Evolutionary conservation across 2,797 vertebrate genomes (phyloP), one percentile per base, ranked within the genome.

Genomic region (Sebastes vulpes): DNA sequence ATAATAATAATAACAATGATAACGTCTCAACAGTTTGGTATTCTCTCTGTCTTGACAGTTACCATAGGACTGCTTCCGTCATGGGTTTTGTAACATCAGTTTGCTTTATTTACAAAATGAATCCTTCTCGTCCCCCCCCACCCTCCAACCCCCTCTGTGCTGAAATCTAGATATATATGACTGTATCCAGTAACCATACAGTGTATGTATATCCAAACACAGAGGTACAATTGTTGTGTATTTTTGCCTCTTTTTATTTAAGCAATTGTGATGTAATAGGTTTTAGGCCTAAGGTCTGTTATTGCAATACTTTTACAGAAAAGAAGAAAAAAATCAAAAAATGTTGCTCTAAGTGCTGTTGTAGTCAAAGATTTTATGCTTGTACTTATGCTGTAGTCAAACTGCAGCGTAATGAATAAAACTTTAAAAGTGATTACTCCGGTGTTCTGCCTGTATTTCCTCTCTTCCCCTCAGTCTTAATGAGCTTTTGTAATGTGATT

Each of bases 321-420:
- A 97, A 96, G 87, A 93, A 74, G 89, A 91, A 92, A 67, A 92
- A 91, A 90, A 84, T 87, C 69, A 93, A 93, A 95, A 95, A 94
- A 97, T 95, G 95, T 97, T 97, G 97, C 97, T 98, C 96, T 95
- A 97, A 98, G 96, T 97, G 97, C 97, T 97, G 96, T 97, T 97
- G 97, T 98, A 97, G 97, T 97, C 96, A 97, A 97, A 97, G 95
- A 96, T 97, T 97, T 98, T 96, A 97, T 97, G 97, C 97, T 98
- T 98, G 97, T 98, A 97, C 95, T 97, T 96, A 96, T 97, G 96
- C 97, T 97, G 95, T 97, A 97, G 97, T 97, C 95, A 97, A 97
- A 98, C 97, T 97, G 97, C 88, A 95, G 97, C 95, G 90, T 94
- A 97, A 96, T 96, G 96, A 98, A 98, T 98, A 98, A 98, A 98